Conservation (phyloP, 2,113 vertebrate genomes). For the Zosterops hypoxanthus region DNA sequence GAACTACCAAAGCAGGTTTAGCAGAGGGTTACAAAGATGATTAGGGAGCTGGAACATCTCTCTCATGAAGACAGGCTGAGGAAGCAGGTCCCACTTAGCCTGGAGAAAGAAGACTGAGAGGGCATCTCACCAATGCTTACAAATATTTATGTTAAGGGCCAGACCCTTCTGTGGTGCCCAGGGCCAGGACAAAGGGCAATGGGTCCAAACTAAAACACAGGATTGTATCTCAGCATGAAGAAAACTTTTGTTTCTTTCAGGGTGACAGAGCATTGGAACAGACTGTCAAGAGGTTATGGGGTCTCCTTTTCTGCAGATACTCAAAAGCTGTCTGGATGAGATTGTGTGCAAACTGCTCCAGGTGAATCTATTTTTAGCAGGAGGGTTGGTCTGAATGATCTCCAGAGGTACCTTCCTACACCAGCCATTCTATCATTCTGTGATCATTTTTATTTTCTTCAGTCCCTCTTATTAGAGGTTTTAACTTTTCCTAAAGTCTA, state of each 20-base stretch:
- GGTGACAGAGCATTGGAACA: background rate
- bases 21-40: background rate
- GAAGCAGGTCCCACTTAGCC: background rate
- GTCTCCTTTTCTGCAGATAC: background rate
- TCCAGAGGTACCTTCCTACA: background rate
- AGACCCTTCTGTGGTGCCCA: background rate
- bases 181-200: background rate
- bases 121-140: background rate
- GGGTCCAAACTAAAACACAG: background rate
- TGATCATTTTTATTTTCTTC: background rate
- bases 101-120: background rate
- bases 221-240: background rate
- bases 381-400: background rate
- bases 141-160: background rate
- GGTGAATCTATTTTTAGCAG: background rate
- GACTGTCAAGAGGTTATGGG: background rate
- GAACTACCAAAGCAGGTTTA: background rate
- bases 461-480: background rate
- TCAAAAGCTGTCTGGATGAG: background rate
- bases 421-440: background rate
- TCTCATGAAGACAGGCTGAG: background rate
- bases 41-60: background rate
- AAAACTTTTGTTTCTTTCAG: background rate
- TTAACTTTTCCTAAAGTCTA: background rate
- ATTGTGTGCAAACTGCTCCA: background rate